These are phyloP conservation scores for Centropus unirufus DNA, from an alignment of 2,113 vertebrate genomes.

Conservation along the genomic window DNA sequence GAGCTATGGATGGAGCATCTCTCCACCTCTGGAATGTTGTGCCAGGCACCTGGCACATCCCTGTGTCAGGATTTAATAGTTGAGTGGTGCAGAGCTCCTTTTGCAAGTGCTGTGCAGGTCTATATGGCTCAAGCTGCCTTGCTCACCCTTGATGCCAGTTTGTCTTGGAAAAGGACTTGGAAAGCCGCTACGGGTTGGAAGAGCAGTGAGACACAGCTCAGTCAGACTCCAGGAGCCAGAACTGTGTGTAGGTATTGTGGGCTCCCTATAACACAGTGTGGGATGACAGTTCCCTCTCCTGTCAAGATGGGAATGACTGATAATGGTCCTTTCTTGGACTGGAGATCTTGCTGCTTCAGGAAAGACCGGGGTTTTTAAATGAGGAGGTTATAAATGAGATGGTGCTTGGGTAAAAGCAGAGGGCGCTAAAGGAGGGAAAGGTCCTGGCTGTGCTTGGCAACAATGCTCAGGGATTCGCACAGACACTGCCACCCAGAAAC, in stretches of 20 bases:
- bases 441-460: background rate
- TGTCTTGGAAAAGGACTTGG: background rate
- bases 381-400: background rate
- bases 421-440: background rate
- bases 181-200: background rate
- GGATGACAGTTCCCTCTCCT: background rate
- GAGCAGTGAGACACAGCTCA: background rate
- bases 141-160: background rate
- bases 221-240: background rate
- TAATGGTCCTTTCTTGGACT: background rate
- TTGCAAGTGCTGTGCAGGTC: background rate
- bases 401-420: background rate
- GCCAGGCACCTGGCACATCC: background rate
- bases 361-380: background rate
- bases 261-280: background rate
- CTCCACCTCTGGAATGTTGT: fast-evolving
- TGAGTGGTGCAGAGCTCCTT: background rate
- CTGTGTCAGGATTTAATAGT: background rate
- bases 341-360: background rate
- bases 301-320: background rate
- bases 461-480: background rate
- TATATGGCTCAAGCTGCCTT: background rate
- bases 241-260: background rate
- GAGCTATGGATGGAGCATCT: background rate
- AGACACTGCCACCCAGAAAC: background rate